Conservation (phyloP, 2,888 invertebrate genomes). For the Diadegma fenestrale region DNA sequence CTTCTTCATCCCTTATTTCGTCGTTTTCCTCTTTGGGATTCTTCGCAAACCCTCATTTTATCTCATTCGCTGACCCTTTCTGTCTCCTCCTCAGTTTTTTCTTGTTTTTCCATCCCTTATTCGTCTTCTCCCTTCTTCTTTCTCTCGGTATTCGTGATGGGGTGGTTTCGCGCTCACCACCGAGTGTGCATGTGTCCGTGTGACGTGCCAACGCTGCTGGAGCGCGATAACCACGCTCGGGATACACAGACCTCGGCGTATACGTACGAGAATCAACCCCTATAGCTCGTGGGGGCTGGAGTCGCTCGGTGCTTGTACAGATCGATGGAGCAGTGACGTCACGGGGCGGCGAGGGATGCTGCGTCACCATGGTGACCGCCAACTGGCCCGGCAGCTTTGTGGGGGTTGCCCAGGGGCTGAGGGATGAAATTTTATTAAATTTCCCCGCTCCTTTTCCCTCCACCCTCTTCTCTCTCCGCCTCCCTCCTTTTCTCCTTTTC, state of each 20-base stretch:
- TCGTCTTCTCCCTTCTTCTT: neutral
- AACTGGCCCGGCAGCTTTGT: constrained; percentile 82
- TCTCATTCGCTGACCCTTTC: neutral
- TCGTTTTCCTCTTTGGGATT: neutral
- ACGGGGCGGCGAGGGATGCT: constrained; percentile 83
- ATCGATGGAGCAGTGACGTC: constrained; percentile 85
- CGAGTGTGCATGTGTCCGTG: constrained; percentile 24
- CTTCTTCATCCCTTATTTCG: neutral
- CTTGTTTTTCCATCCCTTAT: neutral
- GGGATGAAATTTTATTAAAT: constrained; percentile 84
- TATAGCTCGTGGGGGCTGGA: constrained; percentile 38
- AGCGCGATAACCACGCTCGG: constrained; percentile 58
- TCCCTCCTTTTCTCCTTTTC: constrained; percentile 52
- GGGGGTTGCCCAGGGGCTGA: constrained; percentile 75
- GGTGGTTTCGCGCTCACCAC: neutral
- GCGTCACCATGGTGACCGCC: constrained; percentile 84
- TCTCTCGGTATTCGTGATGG: neutral
- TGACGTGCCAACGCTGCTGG: constrained; percentile 43
- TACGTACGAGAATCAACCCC: constrained; percentile 33
- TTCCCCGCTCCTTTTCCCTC: constrained; percentile 75
- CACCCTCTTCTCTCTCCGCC: constrained; percentile 27
- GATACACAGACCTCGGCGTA: neutral
- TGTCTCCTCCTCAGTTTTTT: neutral
- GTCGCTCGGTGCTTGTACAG: constrained; percentile 72
- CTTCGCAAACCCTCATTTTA: neutral